Conservation (phyloP, 2,888 invertebrate genomes). For the Latrodectus elegans region DNA sequence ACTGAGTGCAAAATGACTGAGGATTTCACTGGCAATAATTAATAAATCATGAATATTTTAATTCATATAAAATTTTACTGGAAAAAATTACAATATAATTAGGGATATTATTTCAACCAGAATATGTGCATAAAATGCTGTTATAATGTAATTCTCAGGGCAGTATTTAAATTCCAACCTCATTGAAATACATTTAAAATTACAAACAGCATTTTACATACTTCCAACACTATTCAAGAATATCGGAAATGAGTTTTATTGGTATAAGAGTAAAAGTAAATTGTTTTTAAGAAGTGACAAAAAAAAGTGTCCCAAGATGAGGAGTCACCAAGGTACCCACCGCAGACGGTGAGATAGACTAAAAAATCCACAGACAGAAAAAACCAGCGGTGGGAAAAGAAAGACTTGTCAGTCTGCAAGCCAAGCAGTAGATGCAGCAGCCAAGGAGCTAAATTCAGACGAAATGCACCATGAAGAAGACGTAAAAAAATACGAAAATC, state of each 20-base stretch:
- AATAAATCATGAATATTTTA: too few relatives aligned
- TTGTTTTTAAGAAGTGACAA: neutral
- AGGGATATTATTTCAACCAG: too few relatives aligned
- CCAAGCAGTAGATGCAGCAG: conserved; percentile 59
- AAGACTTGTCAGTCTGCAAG: conserved; percentile 45
- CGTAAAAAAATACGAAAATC: conserved; percentile 25
- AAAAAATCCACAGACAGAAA: conserved; percentile 63
- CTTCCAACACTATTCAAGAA: neutral
- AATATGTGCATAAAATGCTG: too few relatives aligned
- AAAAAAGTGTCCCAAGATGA: neutral
- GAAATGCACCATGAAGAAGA: neutral
- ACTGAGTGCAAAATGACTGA: too few relatives aligned
- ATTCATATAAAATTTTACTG: too few relatives aligned
- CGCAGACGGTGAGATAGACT: conserved; percentile 58
- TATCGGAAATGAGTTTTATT: neutral
- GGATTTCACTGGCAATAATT: too few relatives aligned
- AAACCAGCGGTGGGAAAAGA: conserved; percentile 28
- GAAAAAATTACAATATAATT: too few relatives aligned
- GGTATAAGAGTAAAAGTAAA: neutral
- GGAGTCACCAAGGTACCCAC: conserved; percentile 31
- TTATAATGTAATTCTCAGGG: too few relatives aligned
- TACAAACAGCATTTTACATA: too few relatives aligned
- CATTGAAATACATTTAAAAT: too few relatives aligned
- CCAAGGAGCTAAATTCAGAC: conserved; percentile 66
- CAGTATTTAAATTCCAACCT: too few relatives aligned